A percentile compares a stretch with the other conserved stretches of the same genome.
These are phyloP conservation scores for Cynoglossus semilaevis DNA, from an alignment of 2,113 vertebrate genomes.

Conservation along the genomic window DNA sequence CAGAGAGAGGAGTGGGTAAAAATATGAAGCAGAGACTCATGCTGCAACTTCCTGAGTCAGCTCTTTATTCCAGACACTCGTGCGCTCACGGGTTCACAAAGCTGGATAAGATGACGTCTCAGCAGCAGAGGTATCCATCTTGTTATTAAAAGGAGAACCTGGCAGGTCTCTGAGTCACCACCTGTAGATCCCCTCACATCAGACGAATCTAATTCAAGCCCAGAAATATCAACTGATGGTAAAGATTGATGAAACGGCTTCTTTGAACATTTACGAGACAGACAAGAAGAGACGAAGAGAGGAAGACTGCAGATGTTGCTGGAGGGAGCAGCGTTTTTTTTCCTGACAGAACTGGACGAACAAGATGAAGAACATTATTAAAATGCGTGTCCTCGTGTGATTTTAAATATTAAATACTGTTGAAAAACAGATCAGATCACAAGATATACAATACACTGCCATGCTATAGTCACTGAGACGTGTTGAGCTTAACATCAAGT, in stretches of 20 bases:
- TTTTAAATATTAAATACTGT: too few relatives aligned
- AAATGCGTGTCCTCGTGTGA: too few relatives aligned
- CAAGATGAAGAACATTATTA: too few relatives aligned
- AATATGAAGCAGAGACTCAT: slow-evolving; percentile 1
- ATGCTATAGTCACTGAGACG: too few relatives aligned
- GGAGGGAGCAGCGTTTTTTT: neutral
- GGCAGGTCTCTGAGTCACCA: slow-evolving; percentile 45
- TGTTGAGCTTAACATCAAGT: too few relatives aligned
- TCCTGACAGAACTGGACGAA: too few relatives aligned
- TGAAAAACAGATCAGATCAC: too few relatives aligned
- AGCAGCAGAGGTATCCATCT: slow-evolving; percentile 38
- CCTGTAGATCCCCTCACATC: slow-evolving; percentile 31
- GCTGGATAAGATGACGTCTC: slow-evolving; percentile 35
- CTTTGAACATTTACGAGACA: neutral
- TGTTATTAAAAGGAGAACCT: slow-evolving; percentile 50
- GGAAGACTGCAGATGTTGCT: neutral
- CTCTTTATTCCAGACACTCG: slow-evolving; percentile 20
- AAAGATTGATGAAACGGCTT: slow-evolving; percentile 17
- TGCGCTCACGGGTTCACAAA: slow-evolving; percentile 17
- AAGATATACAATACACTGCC: too few relatives aligned
- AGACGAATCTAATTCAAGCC: slow-evolving; percentile 44
- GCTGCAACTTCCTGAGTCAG: slow-evolving; percentile 35
- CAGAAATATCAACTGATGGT: slow-evolving; percentile 20
- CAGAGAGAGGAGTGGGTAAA: neutral
- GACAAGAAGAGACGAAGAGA: neutral